Evolutionary conservation across 2,797 vertebrate genomes (phyloP).

Genomic region (Peromyscus aztecus): DNA sequence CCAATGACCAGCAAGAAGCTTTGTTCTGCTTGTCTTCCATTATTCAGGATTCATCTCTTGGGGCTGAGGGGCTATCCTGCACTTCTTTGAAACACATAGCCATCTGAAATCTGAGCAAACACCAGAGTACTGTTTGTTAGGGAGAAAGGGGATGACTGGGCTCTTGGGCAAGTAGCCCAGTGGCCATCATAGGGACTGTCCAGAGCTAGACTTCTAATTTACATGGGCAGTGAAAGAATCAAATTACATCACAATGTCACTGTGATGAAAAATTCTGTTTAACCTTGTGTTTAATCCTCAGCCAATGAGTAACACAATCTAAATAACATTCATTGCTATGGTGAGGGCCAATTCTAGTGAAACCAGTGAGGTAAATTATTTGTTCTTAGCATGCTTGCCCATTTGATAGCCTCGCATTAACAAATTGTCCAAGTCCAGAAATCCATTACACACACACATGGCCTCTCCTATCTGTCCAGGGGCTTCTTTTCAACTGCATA

Average conservation of each 20-base stretch:
- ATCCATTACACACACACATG: neutral
- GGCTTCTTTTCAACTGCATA: constrained; percentile 5
- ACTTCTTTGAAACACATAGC: constrained; percentile 1
- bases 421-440: neutral
- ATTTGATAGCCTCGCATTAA: constrained; percentile 27
- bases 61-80: neutral
- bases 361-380: constrained; percentile 47
- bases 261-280: constrained; percentile 61
- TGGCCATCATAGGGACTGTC: neutral
- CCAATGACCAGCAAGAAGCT: neutral
- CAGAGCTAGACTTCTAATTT: constrained; percentile 31
- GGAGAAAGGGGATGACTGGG: neutral
- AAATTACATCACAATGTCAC: constrained; percentile 43
- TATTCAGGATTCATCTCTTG: neutral
- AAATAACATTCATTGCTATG: constrained; percentile 18
- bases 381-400: constrained; percentile 10
- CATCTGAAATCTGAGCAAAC: constrained; percentile 19
- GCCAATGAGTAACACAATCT: constrained; percentile 57
- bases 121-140: constrained; percentile 18
- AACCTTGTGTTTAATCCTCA: constrained; percentile 44
- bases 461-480: neutral
- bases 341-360: constrained; percentile 41
- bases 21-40: neutral
- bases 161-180: neutral
- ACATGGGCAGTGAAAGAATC: constrained; percentile 45